phyloP scores from a whole-genome alignment of 2,113 vertebrate species.

The Leiothrix lutea region DNA sequence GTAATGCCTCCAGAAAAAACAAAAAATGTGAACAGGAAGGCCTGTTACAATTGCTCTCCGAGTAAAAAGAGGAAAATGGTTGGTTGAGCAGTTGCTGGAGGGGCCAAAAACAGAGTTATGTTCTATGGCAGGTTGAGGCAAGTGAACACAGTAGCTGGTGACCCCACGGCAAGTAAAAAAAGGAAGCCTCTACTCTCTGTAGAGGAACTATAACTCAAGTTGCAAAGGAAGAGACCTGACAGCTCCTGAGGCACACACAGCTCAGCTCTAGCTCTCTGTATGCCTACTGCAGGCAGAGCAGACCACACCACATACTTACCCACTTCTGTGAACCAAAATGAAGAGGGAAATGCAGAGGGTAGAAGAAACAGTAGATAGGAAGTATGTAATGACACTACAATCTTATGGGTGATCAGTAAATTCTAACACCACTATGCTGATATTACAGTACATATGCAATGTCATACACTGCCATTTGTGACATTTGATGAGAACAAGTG shows the following conservation, averaged over 20 bases:
- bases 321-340: background rate
- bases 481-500: background rate
- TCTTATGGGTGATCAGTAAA: background rate
- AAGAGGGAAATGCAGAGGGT: background rate
- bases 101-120: background rate
- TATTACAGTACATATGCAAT: background rate
- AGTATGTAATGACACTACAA: fast-evolving
- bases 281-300: background rate
- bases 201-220: background rate
- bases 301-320: too few species aligned
- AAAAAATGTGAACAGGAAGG: background rate
- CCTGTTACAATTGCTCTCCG: background rate
- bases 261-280: background rate
- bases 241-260: background rate
- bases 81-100: background rate
- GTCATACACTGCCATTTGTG: background rate
- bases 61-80: background rate
- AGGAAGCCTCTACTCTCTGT: background rate
- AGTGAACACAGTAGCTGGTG: background rate
- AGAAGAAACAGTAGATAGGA: background rate
- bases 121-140: background rate
- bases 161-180: background rate
- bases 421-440: background rate
- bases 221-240: background rate
- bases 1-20: background rate